These are phyloP conservation scores for Orchesella cincta DNA, from an alignment of 1,140 invertebrate species.

Conservation along the genomic window DNA sequence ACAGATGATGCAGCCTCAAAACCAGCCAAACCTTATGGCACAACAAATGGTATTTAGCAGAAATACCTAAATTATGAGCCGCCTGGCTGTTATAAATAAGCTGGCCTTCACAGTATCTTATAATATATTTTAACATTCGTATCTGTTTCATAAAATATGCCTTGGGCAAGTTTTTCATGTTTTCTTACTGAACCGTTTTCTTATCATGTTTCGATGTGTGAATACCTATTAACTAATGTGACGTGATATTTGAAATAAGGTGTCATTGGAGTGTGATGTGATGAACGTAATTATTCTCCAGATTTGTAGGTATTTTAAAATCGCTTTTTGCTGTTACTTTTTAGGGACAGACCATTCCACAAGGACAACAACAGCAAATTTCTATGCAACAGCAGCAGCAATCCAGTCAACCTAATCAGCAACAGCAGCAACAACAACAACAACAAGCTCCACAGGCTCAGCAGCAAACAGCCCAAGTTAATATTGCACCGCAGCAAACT, in stretches of 20 bases:
- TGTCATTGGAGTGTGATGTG: too few relatives aligned
- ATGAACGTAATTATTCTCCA: too few relatives aligned
- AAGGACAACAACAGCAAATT: conserved; percentile 38
- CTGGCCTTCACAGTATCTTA: too few relatives aligned
- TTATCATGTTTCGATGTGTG: too few relatives aligned
- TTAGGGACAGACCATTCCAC: conserved; percentile 8
- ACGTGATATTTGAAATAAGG: too few relatives aligned
- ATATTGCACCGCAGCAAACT: conserved; percentile 3
- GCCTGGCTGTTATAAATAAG: too few relatives aligned
- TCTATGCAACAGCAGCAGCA: conserved; percentile 39
- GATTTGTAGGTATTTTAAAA: too few relatives aligned
- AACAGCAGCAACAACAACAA: not conserved
- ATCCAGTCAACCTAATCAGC: conserved; percentile 15
- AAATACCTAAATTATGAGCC: not conserved
- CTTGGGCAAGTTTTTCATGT: too few relatives aligned
- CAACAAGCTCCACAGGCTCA: conserved; percentile 36
- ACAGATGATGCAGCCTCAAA: conserved; percentile 14
- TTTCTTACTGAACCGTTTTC: too few relatives aligned
- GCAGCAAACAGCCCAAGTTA: conserved; percentile 20
- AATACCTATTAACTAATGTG: too few relatives aligned
- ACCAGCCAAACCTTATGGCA: conserved; percentile 10
- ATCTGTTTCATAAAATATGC: conserved; percentile 11
- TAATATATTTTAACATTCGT: too few relatives aligned
- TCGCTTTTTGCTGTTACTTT: not conserved
- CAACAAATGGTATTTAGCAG: conserved; percentile 24